Evolutionary conservation across 1,140 invertebrate genomes (phyloP), one percentile per base, ranked within the genome.

Genomic region (Drosophila trapezifrons): DNA sequence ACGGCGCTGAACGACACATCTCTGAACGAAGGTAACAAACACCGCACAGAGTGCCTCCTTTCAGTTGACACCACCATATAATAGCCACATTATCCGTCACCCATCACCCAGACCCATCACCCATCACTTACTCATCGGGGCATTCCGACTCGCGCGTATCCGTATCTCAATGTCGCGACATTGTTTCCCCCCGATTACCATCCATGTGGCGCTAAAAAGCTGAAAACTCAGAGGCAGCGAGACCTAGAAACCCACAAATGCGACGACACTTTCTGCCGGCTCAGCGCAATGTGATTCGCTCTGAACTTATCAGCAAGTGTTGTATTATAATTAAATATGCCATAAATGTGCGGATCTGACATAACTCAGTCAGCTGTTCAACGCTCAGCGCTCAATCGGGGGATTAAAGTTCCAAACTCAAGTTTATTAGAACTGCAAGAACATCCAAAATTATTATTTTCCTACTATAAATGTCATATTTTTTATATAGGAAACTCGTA

Each of bases 1-100:
- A 87, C 85, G 76, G 76, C 87, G 51, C 75, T 89, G 69, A 91
- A 91, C 63, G 90, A 91, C 84, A 85, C 87, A 57, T 84, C 86
- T 66, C 67, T 85, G 46, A 90, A 90, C 65, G 90, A 92, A 92
- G 91, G 91, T 92, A 92, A 86, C 65, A 37, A 63, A 32, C 12
- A 32, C 12, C 32, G 4, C 32, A 35, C 32, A 35, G 12, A 35
- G 43, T 47, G 45, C 58, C 32, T 5, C 35, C 45, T 42, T 42
- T 49, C 35, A 40, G 22, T 17, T 20, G 37, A 43, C 37, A 43
- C 20, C 20, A 22, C 51, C 12, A 54, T 37, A 54, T 54, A 54
- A 54, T 54, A 2, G 51, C 4, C 32, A 20, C 18, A 32, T 51
- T 51, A 51, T 18, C 51, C 51, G 18, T 35, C 49, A 52, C 49